Base-by-base conservation (phyloP, 2,113 vertebrate species). In the Callipepla squamata region DNA sequence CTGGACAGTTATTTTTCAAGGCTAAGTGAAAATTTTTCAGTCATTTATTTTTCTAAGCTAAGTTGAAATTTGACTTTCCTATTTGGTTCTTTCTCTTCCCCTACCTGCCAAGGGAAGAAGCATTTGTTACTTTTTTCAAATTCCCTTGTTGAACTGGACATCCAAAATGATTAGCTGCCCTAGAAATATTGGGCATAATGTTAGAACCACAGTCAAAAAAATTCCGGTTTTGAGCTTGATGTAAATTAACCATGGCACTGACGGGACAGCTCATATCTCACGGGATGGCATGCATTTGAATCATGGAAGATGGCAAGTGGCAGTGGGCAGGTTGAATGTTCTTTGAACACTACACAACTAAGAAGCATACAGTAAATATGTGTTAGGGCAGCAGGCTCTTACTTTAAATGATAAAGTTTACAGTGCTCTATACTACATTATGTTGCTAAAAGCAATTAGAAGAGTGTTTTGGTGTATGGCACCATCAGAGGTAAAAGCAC, bases 401-500 rank as follows among this genome's bases (percentile, higher is more conserved):
- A 55, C 62, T 74, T 74, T 69, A 63, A 22, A 59, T 36, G 2
- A 42, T 91, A 85, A 86, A 47, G 53, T n/a, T 58, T 61, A 61
- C 50, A 75, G 28, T 55, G 22, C 13, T 79, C 36, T 20, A 0
- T 87, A 47, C 68, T 47, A 58, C 32, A 7, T 58, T 58, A 4
- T 63, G 22, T 81, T 78, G 51, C 70, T 80, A 65, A 58, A 80
- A 95, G 65, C 59, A 61, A 69, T 94, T 87, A 66, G 88, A 47
- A 51, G 72, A 38, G 7, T 44, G 28, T 95, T 95, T 83, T 95
- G 80, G 79, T 68, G n/a, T 67, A 66, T 36, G 28, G 68, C 57
- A 25, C 83, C 67, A 32, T 90, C 67, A 90, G 85, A 90, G 32
- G 68, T 94, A 81, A 70, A 90, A 93, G 77, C 50, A 57, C 80